Conservation (phyloP, 2,113 vertebrate species). For the Crotophaga sulcirostris region DNA sequence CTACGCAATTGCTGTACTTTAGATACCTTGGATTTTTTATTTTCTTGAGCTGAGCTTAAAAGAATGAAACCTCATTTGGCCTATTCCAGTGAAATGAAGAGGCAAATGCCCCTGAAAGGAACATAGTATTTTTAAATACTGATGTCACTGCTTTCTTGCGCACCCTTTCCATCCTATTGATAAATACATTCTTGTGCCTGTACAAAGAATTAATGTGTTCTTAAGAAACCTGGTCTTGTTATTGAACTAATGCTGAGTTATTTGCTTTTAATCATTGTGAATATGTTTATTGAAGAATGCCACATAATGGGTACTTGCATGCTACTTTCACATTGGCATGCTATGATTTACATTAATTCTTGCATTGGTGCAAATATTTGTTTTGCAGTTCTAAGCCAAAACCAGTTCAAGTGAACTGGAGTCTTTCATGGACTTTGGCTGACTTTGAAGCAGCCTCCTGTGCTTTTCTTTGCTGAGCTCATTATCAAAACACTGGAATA, state of each 20-base stretch:
- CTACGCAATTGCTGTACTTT: background rate
- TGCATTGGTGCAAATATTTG: background rate
- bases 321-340: background rate
- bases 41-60: background rate
- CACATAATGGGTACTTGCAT: background rate
- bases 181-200: background rate
- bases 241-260: background rate
- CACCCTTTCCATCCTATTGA: background rate
- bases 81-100: background rate
- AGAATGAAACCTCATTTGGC: background rate
- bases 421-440: background rate
- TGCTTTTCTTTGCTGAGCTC: background rate
- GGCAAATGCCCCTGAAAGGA: background rate
- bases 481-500: background rate
- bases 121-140: background rate
- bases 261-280: background rate
- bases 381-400: background rate
- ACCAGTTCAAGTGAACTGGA: background rate
- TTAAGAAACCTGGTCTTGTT: background rate
- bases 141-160: background rate
- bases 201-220: background rate
- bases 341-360: background rate
- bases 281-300: background rate
- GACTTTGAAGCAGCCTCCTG: background rate
- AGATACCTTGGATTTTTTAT: background rate